Percentiles rank a stretch among this genome's conserved stretches.
These are phyloP conservation scores for Leptarthrus brevirostris DNA, from an alignment of 2,888 invertebrate species.

Conservation along the genomic window DNA sequence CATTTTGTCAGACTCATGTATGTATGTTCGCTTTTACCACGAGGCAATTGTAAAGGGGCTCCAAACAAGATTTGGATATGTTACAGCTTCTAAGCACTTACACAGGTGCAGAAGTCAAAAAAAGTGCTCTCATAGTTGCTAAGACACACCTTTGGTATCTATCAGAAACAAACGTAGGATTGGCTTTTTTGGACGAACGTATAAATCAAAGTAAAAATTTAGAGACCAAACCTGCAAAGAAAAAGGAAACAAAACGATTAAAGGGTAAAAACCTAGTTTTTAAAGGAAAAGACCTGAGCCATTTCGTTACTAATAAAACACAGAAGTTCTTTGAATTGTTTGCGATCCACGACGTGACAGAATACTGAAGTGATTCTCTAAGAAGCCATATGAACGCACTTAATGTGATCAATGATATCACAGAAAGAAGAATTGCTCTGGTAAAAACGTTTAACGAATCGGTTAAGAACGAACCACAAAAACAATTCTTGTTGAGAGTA, in stretches of 20 bases:
- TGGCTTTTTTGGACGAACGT: conserved; percentile 6
- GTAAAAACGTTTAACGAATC: too few relatives aligned
- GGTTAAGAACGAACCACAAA: background rate
- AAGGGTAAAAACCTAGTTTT: too few relatives aligned
- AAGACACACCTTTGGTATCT: background rate
- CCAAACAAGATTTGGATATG: background rate
- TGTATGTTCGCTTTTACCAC: background rate
- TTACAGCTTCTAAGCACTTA: background rate
- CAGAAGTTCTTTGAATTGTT: background rate
- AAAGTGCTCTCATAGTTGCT: background rate
- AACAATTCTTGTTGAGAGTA: background rate
- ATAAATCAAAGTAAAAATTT: background rate
- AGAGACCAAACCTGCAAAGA: background rate
- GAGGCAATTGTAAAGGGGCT: conserved; percentile 2
- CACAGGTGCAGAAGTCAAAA: background rate
- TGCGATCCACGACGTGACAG: background rate
- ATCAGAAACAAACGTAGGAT: conserved; percentile 9
- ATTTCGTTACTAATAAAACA: background rate
- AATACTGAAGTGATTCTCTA: too few relatives aligned
- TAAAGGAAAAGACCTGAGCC: too few relatives aligned
- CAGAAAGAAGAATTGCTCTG: background rate
- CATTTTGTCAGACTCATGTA: background rate
- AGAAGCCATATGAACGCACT: too few relatives aligned
- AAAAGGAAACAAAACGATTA: background rate
- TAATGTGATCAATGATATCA: too few relatives aligned